Evolutionary conservation across 2,888 invertebrate species (phyloP), one percentile per base, ranked within the genome.

Genomic region (Neoaliturus tenellus): DNA sequence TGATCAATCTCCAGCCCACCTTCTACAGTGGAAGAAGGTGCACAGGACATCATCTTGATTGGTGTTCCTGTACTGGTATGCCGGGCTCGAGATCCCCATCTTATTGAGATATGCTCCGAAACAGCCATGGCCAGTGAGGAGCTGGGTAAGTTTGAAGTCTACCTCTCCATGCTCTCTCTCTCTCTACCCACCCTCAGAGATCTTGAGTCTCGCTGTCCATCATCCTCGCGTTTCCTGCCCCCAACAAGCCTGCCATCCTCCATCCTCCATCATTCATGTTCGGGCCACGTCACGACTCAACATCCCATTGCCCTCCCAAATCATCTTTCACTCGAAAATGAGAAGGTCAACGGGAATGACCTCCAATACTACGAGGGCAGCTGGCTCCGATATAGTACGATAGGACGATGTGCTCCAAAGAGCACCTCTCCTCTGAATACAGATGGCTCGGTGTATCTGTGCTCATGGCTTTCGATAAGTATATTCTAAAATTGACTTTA

Each of bases 321-420:
- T 81, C 78, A 1, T 33, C 41, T 17, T 78, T 82, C 17, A 80
- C 31, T 88, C 86, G 39, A 20, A 20, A 0, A 85, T 87, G 4
- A 87, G 80, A 1, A 88, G 84, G 17, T 88, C 86, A 4, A 88
- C 86, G 2, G 87, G 87, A 89, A 90, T 90, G 80, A 85, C 85
- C 39, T 81, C 83, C 0, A 86, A 87, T 0, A 88, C 51, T 4
- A 87, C 85, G 5, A 87, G 51, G 1, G 82, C 80, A 5, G 87
- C 87, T 3, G 85, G 80, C 23, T 86, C 86, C 14, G 88, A 88
- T 1, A 88, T 87, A 0, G 87, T 88, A 6, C 86, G 83, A 48
- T 88, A 88, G 1, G 86, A 84, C 41, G 85, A 84, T 8, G 86
- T 83, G 23, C 86, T 83, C 28, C 87, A 69, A 10, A 87, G 81